phyloP scores from a whole-genome alignment of 2,888 invertebrate genomes.

The Caenorhabditis sp. region DNA sequence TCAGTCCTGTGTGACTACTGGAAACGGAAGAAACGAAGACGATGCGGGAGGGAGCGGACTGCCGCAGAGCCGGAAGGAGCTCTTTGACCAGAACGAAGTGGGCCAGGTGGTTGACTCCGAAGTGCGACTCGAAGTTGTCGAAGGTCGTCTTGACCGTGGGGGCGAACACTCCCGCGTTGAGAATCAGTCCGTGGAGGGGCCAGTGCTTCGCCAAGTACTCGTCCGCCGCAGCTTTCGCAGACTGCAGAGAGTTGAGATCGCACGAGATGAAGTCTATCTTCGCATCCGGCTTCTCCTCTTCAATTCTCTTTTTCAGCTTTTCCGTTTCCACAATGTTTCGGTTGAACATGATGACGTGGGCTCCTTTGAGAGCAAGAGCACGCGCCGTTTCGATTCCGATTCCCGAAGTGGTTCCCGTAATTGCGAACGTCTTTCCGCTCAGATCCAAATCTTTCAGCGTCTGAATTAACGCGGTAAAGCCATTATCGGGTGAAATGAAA shows the following conservation, averaged over 20 bases:
- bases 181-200: constrained; percentile 81
- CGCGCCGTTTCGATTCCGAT: constrained; percentile 72
- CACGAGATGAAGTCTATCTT: constrained; percentile 79
- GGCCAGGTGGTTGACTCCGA: constrained; percentile 88
- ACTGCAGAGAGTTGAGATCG: constrained; percentile 80
- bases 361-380: constrained; percentile 80
- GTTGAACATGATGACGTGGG: constrained; percentile 90
- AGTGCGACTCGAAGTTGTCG: constrained; percentile 81
- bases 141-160: constrained; percentile 79
- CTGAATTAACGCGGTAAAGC: too few relatives aligned
- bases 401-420: constrained; percentile 72
- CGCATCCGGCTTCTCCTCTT: constrained; percentile 67
- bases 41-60: constrained; percentile 85
- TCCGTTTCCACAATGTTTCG: constrained; percentile 84
- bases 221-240: constrained; percentile 80
- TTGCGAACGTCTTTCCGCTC: constrained; percentile 68
- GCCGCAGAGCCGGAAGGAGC: constrained; percentile 81
- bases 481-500: too few relatives aligned
- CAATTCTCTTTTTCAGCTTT: constrained; percentile 85
- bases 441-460: constrained; percentile 66
- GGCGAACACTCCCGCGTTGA: constrained; percentile 82
- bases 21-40: constrained; percentile 91
- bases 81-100: constrained; percentile 80
- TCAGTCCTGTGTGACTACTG: constrained; percentile 82
- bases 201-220: constrained; percentile 77